These are phyloP conservation scores for Erannis defoliaria DNA, from an alignment of 2,888 invertebrate species.

Conservation along the genomic window DNA sequence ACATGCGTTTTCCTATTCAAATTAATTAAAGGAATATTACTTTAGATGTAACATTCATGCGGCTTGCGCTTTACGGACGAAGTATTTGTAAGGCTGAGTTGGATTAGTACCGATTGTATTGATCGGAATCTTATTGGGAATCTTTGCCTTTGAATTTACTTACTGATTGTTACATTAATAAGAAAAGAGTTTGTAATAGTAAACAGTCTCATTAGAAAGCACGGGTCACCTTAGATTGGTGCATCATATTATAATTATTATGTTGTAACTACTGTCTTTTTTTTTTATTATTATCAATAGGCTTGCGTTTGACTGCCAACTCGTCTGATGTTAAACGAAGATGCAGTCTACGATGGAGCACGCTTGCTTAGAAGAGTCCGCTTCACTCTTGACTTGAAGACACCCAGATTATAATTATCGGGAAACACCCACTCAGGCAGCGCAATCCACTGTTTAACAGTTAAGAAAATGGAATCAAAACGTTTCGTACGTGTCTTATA, in stretches of 20 bases:
- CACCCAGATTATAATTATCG: too few relatives aligned
- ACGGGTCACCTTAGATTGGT: not conserved
- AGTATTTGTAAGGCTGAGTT: not conserved
- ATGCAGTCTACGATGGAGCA: too few relatives aligned
- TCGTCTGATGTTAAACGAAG: too few relatives aligned
- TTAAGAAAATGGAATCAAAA: too few relatives aligned
- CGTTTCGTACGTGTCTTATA: too few relatives aligned
- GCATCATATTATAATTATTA: not conserved
- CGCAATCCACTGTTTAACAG: too few relatives aligned
- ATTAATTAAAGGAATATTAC: slow-evolving; percentile 28
- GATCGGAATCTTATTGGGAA: slow-evolving; percentile 7
- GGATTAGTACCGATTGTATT: slow-evolving; percentile 2
- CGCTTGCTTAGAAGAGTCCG: too few relatives aligned
- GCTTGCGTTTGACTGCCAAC: too few relatives aligned
- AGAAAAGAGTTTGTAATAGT: not conserved
- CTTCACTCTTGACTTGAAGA: too few relatives aligned
- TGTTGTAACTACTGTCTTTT: not conserved
- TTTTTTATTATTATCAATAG: too few relatives aligned
- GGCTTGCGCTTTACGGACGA: slow-evolving; percentile 1
- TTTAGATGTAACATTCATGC: slow-evolving; percentile 1
- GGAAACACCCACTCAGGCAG: too few relatives aligned
- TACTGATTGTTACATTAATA: not conserved
- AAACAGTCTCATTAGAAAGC: not conserved
- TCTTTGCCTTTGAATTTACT: slow-evolving; percentile 12
- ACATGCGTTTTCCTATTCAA: slow-evolving; percentile 21